These are phyloP conservation scores for Pyrocephalus nanus DNA, from an alignment of 2,797 vertebrate species.

Conservation along the genomic window DNA sequence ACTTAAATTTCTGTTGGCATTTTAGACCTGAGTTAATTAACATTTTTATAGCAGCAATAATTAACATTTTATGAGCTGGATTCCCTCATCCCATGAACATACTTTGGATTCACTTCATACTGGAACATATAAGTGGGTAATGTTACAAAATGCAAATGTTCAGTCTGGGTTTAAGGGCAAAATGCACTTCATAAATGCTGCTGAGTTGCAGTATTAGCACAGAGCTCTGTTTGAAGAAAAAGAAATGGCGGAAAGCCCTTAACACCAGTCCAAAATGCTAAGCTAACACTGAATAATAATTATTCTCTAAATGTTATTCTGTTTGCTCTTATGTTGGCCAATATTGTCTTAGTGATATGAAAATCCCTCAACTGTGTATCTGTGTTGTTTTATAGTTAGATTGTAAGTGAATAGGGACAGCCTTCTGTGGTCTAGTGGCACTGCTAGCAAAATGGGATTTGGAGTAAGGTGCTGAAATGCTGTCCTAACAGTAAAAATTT, in stretches of 20 bases:
- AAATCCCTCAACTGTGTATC: not conserved
- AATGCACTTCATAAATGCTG: not conserved
- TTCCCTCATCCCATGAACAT: slow-evolving; percentile 29
- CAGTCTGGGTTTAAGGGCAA: slow-evolving; percentile 32
- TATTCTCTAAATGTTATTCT: not conserved
- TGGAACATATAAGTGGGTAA: not conserved
- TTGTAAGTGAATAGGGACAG: not conserved
- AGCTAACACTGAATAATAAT: not conserved
- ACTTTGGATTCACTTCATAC: slow-evolving; percentile 14
- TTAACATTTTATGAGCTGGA: slow-evolving; percentile 49
- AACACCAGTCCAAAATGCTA: not conserved
- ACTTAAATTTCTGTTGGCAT: not conserved
- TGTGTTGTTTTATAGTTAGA: not conserved
- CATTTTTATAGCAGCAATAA: slow-evolving; percentile 37
- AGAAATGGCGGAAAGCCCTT: not conserved
- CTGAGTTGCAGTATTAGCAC: not conserved
- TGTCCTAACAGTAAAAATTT: not conserved
- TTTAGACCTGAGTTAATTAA: slow-evolving; percentile 32
- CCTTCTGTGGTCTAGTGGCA: not conserved
- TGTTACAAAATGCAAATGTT: slow-evolving; percentile 34
- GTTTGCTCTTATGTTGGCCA: not conserved
- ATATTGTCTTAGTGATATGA: not conserved
- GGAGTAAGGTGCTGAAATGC: not conserved
- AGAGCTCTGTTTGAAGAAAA: not conserved
- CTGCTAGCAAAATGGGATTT: not conserved